A percentile compares a stretch with the other conserved stretches of the same genome.
phyloP scores from a whole-genome alignment of 2,888 invertebrate genomes.

The Pantelozetes paolii region DNA sequence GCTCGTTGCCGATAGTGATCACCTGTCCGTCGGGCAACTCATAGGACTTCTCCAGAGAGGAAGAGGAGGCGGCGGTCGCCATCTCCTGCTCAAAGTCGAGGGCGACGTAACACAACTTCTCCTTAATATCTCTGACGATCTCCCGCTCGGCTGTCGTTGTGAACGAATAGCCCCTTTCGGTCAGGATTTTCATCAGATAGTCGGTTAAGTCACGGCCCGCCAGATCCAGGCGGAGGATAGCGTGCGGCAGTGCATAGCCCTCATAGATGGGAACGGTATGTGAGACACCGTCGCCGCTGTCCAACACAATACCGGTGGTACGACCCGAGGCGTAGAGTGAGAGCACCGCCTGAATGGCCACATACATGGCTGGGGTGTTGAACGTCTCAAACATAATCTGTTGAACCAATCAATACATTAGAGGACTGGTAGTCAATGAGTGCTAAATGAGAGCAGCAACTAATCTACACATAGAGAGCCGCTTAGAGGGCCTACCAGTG shows the following conservation, averaged over 20 bases:
- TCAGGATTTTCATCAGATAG: conserved; percentile 60
- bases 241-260: conserved; percentile 65
- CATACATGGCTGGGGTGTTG: conserved; percentile 82
- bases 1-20: conserved; percentile 73
- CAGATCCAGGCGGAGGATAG: conserved; percentile 57
- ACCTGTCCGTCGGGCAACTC: conserved; percentile 80
- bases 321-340: conserved; percentile 79
- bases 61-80: conserved; percentile 85
- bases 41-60: conserved; percentile 86
- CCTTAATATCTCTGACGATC: conserved; percentile 92
- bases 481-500: no score
- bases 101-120: conserved; percentile 88
- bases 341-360: conserved; percentile 80
- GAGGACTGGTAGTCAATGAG: no score
- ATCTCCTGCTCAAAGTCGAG: conserved; percentile 92
- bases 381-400: conserved; percentile 83
- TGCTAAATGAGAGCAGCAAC: no score
- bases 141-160: conserved; percentile 64
- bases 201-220: conserved; percentile 59
- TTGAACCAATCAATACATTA: conserved; percentile 69
- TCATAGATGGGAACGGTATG: conserved; percentile 95
- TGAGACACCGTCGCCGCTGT: conserved; percentile 91
- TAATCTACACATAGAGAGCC: no score
- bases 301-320: conserved; percentile 92
- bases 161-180: conserved; percentile 54